Percentiles rank a stretch among this genome's conserved stretches.
Conservation (phyloP, 2,888 invertebrate genomes). For the Trachelus tabidus region DNA sequence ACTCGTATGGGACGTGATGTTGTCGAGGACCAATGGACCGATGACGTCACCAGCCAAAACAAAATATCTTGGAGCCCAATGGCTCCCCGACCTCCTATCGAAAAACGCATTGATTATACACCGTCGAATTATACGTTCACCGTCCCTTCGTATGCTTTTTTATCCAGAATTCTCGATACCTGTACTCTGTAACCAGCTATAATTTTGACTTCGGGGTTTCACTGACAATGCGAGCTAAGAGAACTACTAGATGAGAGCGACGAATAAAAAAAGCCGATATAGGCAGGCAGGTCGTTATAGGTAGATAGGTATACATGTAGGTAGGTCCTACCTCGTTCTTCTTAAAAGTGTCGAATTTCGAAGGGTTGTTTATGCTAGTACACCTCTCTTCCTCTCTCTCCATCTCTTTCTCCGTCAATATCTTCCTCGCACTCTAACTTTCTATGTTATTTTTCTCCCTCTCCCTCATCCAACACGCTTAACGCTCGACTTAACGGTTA, state of each 20-base stretch:
- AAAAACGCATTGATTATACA: background rate
- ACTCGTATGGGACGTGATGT: background rate
- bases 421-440: background rate
- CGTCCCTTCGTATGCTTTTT: background rate
- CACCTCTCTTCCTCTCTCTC: conserved; percentile 25
- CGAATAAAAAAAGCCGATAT: background rate
- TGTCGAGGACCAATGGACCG: conserved; percentile 13
- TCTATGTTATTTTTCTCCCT: background rate
- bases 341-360: conserved; percentile 49
- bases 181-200: background rate
- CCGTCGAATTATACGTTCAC: background rate
- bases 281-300: background rate
- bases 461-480: background rate
- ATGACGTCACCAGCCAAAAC: conserved; percentile 45
- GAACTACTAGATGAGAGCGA: background rate
- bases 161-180: background rate
- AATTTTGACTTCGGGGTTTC: background rate
- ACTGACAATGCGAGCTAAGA: background rate
- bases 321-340: background rate
- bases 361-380: conserved; percentile 26
- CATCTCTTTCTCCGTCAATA: conserved; percentile 13
- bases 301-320: background rate
- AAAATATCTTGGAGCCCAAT: conserved; percentile 13
- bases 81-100: background rate
- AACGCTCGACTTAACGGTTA: background rate